These are phyloP conservation scores for Drosophila leonis DNA, from an alignment of 2,888 invertebrate species.

Conservation along the genomic window DNA sequence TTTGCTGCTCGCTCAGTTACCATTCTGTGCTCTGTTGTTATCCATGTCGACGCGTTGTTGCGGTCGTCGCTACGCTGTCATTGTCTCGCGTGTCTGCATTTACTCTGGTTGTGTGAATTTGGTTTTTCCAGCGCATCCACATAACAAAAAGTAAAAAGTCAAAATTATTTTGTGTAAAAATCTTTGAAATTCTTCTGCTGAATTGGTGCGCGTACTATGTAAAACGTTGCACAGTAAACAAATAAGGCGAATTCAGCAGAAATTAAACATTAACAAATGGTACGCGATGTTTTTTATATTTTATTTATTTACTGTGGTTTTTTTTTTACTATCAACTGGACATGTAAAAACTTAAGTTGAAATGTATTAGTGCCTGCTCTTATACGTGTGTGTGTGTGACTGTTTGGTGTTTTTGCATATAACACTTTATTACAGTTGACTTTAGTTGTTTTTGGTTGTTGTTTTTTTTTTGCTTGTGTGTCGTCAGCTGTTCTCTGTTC, in stretches of 20 bases:
- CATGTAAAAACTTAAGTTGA: slow-evolving; percentile 12
- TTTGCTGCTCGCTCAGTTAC: slow-evolving; percentile 56
- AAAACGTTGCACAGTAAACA: slow-evolving; percentile 10
- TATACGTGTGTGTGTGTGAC: slow-evolving; percentile 8
- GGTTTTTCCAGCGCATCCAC: slow-evolving; percentile 62
- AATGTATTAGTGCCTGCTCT: slow-evolving; percentile 7
- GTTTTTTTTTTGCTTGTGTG: slow-evolving; percentile 27
- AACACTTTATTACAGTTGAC: slow-evolving; percentile 30
- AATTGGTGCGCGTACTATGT: slow-evolving; percentile 38
- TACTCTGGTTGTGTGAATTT: slow-evolving; percentile 63
- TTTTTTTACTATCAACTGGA: slow-evolving; percentile 13
- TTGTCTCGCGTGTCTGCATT: slow-evolving; percentile 73
- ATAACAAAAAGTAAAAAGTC: slow-evolving; percentile 16
- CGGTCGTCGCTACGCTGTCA: slow-evolving; percentile 46
- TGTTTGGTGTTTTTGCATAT: slow-evolving; percentile 31
- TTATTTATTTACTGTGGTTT: slow-evolving; percentile 10
- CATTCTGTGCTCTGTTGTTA: slow-evolving; percentile 73
- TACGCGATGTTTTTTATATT: slow-evolving; percentile 32
- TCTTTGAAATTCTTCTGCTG: slow-evolving; percentile 15
- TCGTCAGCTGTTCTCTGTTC: slow-evolving; percentile 66
- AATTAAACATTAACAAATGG: slow-evolving; percentile 73
- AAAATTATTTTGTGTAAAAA: slow-evolving; percentile 35
- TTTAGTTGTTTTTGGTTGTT: slow-evolving; percentile 6
- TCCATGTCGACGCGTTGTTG: slow-evolving; percentile 57
- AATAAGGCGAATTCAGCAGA: slow-evolving; percentile 14